Evolutionary conservation across 2,797 vertebrate species (phyloP).

Genomic region (Falco naumanni): DNA sequence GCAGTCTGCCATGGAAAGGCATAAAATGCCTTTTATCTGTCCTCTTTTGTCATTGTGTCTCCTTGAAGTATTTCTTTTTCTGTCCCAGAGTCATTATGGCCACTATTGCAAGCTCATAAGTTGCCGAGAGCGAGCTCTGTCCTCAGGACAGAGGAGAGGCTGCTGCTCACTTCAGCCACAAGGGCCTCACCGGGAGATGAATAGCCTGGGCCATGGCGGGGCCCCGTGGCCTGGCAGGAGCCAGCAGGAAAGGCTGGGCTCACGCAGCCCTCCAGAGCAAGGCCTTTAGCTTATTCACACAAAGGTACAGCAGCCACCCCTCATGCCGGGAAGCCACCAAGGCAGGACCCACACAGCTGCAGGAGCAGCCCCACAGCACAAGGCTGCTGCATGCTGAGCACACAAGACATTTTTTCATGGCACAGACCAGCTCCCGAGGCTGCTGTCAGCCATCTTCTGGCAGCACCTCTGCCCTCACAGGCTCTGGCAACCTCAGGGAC

Average conservation of each 20-base stretch:
- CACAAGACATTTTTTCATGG: too few relatives aligned
- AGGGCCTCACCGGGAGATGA: not conserved
- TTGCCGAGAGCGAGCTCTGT: not conserved
- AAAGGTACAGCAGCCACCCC: not conserved
- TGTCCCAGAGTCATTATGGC: conserved; percentile 12
- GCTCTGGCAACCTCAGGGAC: accelerated
- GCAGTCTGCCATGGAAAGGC: not conserved
- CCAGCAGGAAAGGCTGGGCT: not conserved
- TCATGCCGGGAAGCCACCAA: accelerated
- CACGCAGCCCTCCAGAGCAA: not conserved
- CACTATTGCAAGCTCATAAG: not conserved
- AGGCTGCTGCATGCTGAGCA: accelerated
- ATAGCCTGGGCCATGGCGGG: accelerated
- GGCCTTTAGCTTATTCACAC: not conserved
- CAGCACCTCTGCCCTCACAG: accelerated
- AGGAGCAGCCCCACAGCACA: accelerated
- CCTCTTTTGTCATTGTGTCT: conserved; percentile 1
- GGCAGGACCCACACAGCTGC: accelerated
- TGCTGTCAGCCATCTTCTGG: accelerated
- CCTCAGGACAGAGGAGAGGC: not conserved
- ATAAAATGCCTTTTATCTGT: not conserved
- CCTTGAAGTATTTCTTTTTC: conserved; percentile 29
- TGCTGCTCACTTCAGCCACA: not conserved
- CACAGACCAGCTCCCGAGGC: accelerated
- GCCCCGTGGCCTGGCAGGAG: accelerated